Percentiles rank a stretch among this genome's conserved stretches.
Conservation (phyloP, 2,888 invertebrate species). For the Sesia apiformis region DNA sequence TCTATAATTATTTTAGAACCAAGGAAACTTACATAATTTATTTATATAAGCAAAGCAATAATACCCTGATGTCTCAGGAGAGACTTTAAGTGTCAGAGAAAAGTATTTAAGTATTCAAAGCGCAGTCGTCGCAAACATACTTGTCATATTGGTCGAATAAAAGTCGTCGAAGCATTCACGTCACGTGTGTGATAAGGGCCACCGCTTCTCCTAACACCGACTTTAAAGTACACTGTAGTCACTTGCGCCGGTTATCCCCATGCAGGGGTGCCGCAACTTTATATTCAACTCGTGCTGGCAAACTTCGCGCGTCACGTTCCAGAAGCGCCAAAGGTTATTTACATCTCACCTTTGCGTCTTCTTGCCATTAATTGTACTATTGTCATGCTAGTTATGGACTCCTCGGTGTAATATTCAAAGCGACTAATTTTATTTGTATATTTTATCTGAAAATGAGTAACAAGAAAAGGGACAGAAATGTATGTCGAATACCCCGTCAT, state of each 20-base stretch:
- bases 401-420: too few species aligned
- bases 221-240: slow-evolving; percentile 57
- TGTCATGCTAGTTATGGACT: slow-evolving; percentile 24
- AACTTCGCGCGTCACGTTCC: slow-evolving; percentile 52
- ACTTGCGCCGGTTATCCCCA: slow-evolving; percentile 35
- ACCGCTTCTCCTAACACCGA: slow-evolving; percentile 43
- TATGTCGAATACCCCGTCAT: neutral
- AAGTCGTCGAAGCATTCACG: slow-evolving; percentile 42
- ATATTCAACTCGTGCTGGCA: slow-evolving; percentile 47
- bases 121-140: slow-evolving; percentile 51
- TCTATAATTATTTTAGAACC: too few species aligned
- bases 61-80: neutral
- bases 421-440: too few species aligned
- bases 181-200: slow-evolving; percentile 58
- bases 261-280: slow-evolving; percentile 23
- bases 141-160: slow-evolving; percentile 56
- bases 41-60: neutral
- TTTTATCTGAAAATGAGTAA: too few species aligned
- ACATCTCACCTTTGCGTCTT: slow-evolving; percentile 53
- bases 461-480: too few species aligned
- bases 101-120: slow-evolving; percentile 48
- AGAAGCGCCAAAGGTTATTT: slow-evolving; percentile 44
- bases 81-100: neutral
- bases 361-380: slow-evolving; percentile 46
- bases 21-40: neutral